Conservation (phyloP, 2,113 vertebrate genomes). For the Tringa solitaria region DNA sequence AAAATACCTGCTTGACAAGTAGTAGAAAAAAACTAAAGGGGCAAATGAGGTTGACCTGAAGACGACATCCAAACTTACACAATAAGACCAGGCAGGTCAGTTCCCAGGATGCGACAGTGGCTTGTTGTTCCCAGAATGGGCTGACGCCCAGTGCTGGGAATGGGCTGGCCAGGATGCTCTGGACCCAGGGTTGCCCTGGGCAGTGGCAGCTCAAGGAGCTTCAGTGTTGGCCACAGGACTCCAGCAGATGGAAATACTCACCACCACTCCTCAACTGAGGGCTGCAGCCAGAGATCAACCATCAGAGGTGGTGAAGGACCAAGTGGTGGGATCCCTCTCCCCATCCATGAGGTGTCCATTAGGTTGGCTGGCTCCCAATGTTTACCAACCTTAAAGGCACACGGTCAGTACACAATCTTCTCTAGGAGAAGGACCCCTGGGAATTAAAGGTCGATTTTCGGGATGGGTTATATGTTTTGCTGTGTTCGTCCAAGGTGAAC, state of each 20-base stretch:
- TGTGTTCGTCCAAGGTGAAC: background rate
- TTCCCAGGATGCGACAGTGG: too few species aligned
- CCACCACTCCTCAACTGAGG: accelerated
- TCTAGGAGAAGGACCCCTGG: background rate
- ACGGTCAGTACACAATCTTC: accelerated
- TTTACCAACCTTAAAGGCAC: background rate
- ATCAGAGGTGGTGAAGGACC: too few species aligned
- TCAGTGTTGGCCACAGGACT: accelerated
- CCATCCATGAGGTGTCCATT: too few species aligned
- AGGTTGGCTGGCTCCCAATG: accelerated
- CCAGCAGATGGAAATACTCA: background rate
- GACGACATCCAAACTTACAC: too few species aligned
- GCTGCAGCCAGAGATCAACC: accelerated
- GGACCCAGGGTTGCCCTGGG: background rate
- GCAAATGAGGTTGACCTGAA: background rate
- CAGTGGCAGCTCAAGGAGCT: background rate
- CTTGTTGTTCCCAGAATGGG: accelerated
- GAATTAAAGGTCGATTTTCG: background rate
- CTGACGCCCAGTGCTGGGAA: background rate
- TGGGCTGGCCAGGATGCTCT: too few species aligned
- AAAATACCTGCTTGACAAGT: background rate
- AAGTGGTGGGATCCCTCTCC: accelerated
- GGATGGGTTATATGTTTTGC: background rate
- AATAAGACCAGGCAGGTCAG: background rate
- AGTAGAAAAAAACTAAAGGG: background rate